Base-by-base conservation (phyloP, 2,888 invertebrate species). In the Oscheius sp. region DNA sequence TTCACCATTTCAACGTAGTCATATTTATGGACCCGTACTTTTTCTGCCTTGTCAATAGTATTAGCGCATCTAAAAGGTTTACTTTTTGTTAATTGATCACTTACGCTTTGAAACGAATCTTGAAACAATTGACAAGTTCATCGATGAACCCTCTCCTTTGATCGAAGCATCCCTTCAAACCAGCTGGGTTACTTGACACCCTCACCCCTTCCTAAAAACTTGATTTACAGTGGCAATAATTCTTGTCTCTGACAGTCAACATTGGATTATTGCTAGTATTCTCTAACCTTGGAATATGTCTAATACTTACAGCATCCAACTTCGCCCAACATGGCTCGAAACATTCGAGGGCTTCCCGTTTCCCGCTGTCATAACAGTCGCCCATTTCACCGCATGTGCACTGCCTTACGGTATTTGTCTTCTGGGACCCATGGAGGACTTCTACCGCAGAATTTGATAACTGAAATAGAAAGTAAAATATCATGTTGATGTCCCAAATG, bases 351-450 rank as follows among this genome's bases (percentile, higher is more conserved):
- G 82, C 81, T 66, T 84, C 80, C n/a, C 61, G 66, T 69, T 83
- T 83, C 13, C 81, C 79, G 12, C 70, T 70, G 12, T 76, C 72
- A 55, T 83, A 79, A 45, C 85, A 85, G 58, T 78, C 76, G 16
- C 75, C 74, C 78, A 85, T 81, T 70, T 85, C 85, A 25, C 73
- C 56, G 55, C 85, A 85, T 0, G 80, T 79, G 46, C 85, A 85
- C 72, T 85, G 83, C 7, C 85, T 75, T 0, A 81, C 81, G 49
- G 76, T 79, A 16, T 76, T 75, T 29, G 29, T 56, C 18, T 71
- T 18, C 23, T 75, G 79, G 1, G 81, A 79, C 5, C 79, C 79
- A 55, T 81, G 81, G 5, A 81, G 75, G 7, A 81, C 81, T 27
- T 70, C 71, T 2, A 81, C 73, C 2, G 79, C 76, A 64, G 77